phyloP scores from a whole-genome alignment of 2,888 invertebrate species.

The Willowsia nigromaculata region DNA sequence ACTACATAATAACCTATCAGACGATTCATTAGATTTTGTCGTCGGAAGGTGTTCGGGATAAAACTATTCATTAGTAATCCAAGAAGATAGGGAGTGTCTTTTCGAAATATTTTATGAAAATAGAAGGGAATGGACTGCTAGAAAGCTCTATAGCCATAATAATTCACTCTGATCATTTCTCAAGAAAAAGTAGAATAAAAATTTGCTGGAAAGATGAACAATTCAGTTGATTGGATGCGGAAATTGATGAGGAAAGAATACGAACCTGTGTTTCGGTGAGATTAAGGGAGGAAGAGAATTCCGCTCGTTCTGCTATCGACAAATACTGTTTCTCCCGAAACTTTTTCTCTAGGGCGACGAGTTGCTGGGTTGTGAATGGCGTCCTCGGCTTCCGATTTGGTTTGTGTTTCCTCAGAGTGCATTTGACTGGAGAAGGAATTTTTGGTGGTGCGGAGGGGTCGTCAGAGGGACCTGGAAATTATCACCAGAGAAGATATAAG shows the following conservation, averaged over 20 bases:
- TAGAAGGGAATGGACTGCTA: too few species aligned
- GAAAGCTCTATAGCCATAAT: too few species aligned
- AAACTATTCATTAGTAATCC: slow-evolving; percentile 21
- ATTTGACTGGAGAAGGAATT: slow-evolving; percentile 77
- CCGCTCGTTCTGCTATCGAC: slow-evolving; percentile 84
- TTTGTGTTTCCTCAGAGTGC: slow-evolving; percentile 83
- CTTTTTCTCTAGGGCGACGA: slow-evolving; percentile 83
- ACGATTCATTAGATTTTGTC: neutral
- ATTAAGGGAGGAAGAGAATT: slow-evolving; percentile 83
- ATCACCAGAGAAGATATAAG: neutral
- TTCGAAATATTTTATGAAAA: too few species aligned
- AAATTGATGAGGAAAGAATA: too few species aligned
- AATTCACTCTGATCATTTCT: neutral
- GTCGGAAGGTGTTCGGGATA: neutral
- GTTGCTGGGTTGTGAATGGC: slow-evolving; percentile 84
- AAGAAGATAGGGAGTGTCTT: slow-evolving; percentile 8
- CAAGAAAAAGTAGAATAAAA: neutral
- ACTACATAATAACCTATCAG: slow-evolving; percentile 4
- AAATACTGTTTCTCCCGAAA: slow-evolving; percentile 84
- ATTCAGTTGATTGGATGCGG: neutral
- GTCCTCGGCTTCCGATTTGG: slow-evolving; percentile 85
- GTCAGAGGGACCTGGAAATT: slow-evolving; percentile 74
- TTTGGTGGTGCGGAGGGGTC: slow-evolving; percentile 76
- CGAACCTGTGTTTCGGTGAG: slow-evolving; percentile 84
- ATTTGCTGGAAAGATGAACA: neutral